Percentiles rank a stretch among this genome's conserved stretches.
phyloP scores from a whole-genome alignment of 2,113 vertebrate genomes.

The Butastur rufipennis region DNA sequence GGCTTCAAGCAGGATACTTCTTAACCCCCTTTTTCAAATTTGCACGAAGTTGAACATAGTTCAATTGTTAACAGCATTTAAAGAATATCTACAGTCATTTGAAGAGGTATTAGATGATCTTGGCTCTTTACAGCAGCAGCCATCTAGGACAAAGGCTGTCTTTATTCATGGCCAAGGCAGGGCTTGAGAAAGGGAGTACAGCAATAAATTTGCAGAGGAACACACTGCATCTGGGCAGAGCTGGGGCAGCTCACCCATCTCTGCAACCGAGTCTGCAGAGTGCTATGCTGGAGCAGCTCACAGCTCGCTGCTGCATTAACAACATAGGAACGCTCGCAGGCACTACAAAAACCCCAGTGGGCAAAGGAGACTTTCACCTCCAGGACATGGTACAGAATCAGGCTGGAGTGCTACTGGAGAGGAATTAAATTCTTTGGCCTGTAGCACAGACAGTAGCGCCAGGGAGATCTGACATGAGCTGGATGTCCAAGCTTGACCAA shows the following conservation, averaged over 20 bases:
- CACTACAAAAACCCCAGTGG: background rate
- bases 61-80: background rate
- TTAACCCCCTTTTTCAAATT: background rate
- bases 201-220: background rate
- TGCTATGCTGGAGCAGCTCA: background rate
- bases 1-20: background rate
- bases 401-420: background rate
- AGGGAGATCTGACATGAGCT: background rate
- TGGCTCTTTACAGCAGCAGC: background rate
- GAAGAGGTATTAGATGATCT: background rate
- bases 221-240: background rate
- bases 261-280: background rate
- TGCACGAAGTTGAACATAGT: background rate
- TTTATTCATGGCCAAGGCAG: background rate
- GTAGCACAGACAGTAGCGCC: background rate
- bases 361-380: background rate
- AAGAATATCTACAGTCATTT: background rate
- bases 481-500: background rate
- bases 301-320: background rate
- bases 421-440: background rate
- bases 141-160: background rate
- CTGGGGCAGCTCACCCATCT: background rate
- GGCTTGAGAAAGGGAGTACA: rapidly evolving
- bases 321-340: background rate
- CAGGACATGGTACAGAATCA: background rate